Percentiles rank a stretch among this genome's conserved stretches.
Evolutionary conservation across 2,113 vertebrate genomes (phyloP).

Genomic region (Phoxinus phoxinus): DNA sequence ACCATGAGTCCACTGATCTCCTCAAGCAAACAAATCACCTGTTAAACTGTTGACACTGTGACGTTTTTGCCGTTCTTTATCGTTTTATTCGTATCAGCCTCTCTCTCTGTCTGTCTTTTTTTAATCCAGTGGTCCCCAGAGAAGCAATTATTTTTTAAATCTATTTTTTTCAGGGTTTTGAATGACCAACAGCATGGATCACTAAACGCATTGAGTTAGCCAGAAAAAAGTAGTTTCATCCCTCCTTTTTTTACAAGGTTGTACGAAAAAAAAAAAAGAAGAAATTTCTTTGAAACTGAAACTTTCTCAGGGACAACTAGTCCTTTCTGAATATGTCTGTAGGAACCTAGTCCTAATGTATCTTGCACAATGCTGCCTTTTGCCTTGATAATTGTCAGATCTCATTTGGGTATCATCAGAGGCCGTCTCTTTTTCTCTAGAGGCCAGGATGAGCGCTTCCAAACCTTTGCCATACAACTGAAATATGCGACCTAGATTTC

Average conservation of each 20-base stretch:
- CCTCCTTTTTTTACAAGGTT: too few species aligned
- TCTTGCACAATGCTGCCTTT: not conserved
- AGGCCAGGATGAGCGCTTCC: slow-evolving; percentile 9
- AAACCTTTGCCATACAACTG: slow-evolving; percentile 9
- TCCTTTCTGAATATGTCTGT: not conserved
- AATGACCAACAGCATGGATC: too few species aligned
- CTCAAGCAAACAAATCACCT: slow-evolving; percentile 31
- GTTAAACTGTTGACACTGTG: slow-evolving; percentile 21
- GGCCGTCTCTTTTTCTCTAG: not conserved
- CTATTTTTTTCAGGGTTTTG: too few species aligned
- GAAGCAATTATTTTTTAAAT: too few species aligned
- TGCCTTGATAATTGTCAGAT: not conserved
- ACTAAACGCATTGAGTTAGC: too few species aligned
- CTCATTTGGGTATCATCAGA: not conserved
- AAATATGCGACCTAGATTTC: slow-evolving; percentile 33
- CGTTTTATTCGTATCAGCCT: not conserved
- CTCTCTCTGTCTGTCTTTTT: not conserved
- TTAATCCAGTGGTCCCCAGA: not conserved
- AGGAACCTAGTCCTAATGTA: not conserved
- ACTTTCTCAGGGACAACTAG: not conserved
- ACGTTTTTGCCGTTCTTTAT: not conserved
- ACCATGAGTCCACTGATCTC: slow-evolving; percentile 24
- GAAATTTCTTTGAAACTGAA: not conserved
- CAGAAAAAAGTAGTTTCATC: too few species aligned
- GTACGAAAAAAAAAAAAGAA: too few species aligned